Base-by-base conservation (phyloP, 2,888 invertebrate genomes). In the Stenotaenia linearis region DNA sequence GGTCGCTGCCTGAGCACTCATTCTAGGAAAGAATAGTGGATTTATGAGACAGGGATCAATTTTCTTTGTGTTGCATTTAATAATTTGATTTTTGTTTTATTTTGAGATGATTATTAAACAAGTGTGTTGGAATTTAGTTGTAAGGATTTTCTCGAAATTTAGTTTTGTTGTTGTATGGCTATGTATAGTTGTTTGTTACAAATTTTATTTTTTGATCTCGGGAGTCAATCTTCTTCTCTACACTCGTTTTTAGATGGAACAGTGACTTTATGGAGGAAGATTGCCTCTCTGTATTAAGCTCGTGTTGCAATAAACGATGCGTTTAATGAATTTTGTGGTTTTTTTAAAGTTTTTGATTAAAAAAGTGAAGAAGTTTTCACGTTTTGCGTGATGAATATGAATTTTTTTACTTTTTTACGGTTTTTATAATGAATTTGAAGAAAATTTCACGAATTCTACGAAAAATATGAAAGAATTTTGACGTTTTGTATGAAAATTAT, bases 11-110 rank as follows among this genome's bases (percentile, higher is more conserved):
- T 28, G 45, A 25, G 45, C 78, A 78, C 78, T 78, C 78, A 50
- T 78, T 78, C 78, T 78, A 78, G 78, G 18, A n/a, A 50, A 0
- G 78, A 78, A 78, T 50, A 78, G 78, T 78, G 78, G 78, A 45
- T 78, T 78, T 78, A 45, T 56, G 50, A 28, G 28, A 56, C 30
- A 28, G 78, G 50, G 45, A 32, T 25, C 28, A 78, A 37, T 77
- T 32, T 77, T 23, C 77, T n/a, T 23, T 1, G 56, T 23, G 18
- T 56, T 56, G 56, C 56, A 56, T 56, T 56, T 56, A 56, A 56
- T 9, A n/a, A 10, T n/a, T n/a, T n/a, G n/a, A n/a, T n/a, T n/a
- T 56, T 56, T 7, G 23, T 1, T 18, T 56, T n/a, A 9, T 4
- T 56, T 9, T 9, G 18, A 45, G 15, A 32, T 45, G 45, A 45